Base-by-base conservation (phyloP, 2,113 vertebrate species). In the Phylloscopus whistleri region DNA sequence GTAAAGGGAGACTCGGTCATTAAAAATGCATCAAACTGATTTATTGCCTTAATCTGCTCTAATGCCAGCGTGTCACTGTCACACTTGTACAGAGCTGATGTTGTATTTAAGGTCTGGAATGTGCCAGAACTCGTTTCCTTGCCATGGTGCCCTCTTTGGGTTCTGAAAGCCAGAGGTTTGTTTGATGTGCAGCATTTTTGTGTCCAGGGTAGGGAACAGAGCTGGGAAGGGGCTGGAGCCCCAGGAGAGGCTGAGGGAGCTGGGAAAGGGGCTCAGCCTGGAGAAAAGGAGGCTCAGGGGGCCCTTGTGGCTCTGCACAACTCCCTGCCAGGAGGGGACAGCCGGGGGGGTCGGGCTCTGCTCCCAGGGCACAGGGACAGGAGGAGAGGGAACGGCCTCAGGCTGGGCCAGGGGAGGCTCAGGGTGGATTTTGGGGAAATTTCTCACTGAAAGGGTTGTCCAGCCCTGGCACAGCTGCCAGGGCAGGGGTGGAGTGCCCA, bases 371-470 rank as follows among this genome's bases (percentile, higher is more conserved):
- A 58, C 48, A 70, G 74, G 56, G 74, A 78, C 64, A 78, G 84
- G 74, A 78, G 33, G 9, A 62, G 84, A 60, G 73, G 84, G 46
- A 68, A 74, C 2, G 3, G 68, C 58, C 58, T 33, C 68, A 33
- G 48, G 39, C 48, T 84, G 81, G 28, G 49, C 49, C 49, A 43
- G 51, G 15, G 69, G 1, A 84, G 51, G 19, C 1, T 9, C 18
- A 39, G 59, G 16, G 1, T 2, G 35, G 60, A 35, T 6, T 1
- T 13, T 8, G 26, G 52, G 48, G 0, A 9, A 13, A 9, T n/a
- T 41, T 2, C 41, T 48, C 30, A 2, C 4, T 8, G 21, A 58
- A 35, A 7, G 70, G 20, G 24, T 9, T 11, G 24, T 19, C 26
- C 12, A 17, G 17, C 16, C 28, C 10, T 75, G 51, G 5, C 51